Base-by-base conservation (phyloP, 2,113 vertebrate species). In the Clarias gariepinus region DNA sequence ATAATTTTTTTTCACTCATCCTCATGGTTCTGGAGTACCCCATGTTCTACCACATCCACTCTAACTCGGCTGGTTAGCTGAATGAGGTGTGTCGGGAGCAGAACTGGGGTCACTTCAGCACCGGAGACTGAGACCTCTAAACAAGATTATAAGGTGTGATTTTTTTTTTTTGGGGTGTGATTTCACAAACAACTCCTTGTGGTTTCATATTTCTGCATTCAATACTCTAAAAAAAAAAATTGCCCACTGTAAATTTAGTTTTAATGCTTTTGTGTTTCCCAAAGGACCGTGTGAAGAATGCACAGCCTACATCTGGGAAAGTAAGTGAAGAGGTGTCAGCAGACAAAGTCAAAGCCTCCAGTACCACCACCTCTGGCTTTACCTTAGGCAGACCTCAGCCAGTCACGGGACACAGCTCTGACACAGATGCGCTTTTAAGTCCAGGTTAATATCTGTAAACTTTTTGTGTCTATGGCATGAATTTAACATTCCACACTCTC, bases 211-310 rank as follows among this genome's bases (percentile, higher is more conserved):
- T 82, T 63, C 47, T 11, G 28, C 18, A 47, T 68, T 36, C n/a
- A 11, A 25, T 23, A 36, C 47, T 19, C 11, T 69, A 19, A 47
- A 47, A 47, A 47, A 47, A 47, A 47, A 47, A 47, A 47, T 47
- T 8, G 47, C 64, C 52, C 16, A 15, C 0, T 9, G 11, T 28
- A 1, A 19, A 3, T 63, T 61, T 61, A 33, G 12, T 77, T 1
- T 83, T 21, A 28, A 15, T 53, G 9, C 57, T 57, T 57, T 21
- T 88, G 66, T 71, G 79, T 74, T 82, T 64, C 74, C 15, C 74
- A 53, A 91, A 98, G 97, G 96, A 96, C 82, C 94, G 93, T 1
- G 94, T 95, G 86, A 95, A 90, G 64, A 80, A 84, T 81, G 91
- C 92, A 73, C 94, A 94, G 0, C 93, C 95, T 2, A 91, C 93